Percentiles rank a stretch among this genome's conserved stretches.
Conservation (phyloP, 2,888 invertebrate species). For the Aradus depressus region DNA sequence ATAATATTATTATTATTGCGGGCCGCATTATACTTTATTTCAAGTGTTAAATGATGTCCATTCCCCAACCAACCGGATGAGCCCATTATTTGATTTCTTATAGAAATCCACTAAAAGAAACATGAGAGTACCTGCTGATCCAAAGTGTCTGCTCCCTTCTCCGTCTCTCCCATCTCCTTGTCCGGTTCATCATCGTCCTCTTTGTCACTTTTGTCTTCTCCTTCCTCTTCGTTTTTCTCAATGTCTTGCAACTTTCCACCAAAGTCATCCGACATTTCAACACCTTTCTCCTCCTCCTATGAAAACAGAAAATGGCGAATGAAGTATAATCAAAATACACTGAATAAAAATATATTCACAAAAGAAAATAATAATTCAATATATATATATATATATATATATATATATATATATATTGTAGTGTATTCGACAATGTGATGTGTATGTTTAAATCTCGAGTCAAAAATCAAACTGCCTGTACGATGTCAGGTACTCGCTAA, state of each 20-base stretch:
- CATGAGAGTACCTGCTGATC: slow-evolving; percentile 37
- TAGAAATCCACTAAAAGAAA: neutral
- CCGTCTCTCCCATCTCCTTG: slow-evolving; percentile 94
- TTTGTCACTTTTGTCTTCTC: slow-evolving; percentile 49
- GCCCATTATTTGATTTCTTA: neutral
- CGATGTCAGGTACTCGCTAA: too few relatives aligned
- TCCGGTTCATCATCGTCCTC: slow-evolving; percentile 72
- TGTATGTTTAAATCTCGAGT: too few relatives aligned
- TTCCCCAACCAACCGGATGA: too few relatives aligned
- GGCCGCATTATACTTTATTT: too few relatives aligned
- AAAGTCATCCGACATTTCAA: slow-evolving; percentile 95
- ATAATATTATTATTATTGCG: too few relatives aligned
- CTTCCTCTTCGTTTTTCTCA: slow-evolving; percentile 50
- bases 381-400: too few relatives aligned
- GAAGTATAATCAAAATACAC: neutral
- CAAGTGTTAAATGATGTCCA: too few relatives aligned
- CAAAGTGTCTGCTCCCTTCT: slow-evolving; percentile 66
- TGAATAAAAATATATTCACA: neutral
- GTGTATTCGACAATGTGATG: too few relatives aligned
- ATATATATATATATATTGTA: too few relatives aligned
- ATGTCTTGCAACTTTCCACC: slow-evolving; percentile 76
- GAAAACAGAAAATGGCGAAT: slow-evolving; percentile 15
- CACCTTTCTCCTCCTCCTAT: slow-evolving; percentile 74
- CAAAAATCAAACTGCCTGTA: too few relatives aligned
- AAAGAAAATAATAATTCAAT: too few relatives aligned